Base-by-base conservation (phyloP, 2,888 invertebrate genomes). In the Sclerodermus sp. region DNA sequence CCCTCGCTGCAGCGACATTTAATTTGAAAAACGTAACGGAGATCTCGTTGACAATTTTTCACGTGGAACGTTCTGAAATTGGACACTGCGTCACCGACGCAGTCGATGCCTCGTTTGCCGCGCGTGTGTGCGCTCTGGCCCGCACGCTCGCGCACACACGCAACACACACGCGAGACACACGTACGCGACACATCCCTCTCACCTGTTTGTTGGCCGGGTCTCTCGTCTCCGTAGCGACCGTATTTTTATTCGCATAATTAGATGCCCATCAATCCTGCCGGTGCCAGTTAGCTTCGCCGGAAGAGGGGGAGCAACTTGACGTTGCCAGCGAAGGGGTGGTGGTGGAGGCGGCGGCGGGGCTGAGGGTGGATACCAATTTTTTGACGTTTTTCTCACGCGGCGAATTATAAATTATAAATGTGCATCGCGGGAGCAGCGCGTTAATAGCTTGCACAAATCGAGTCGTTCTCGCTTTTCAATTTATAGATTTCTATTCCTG, bases 201-300 rank as follows among this genome's bases (percentile, higher is more conserved):
- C 37, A 30, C 45, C 13, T 42, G 42, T 36, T 31, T 17, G 44
- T 6, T 37, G 13, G 16, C 29, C 39, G n/a, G 3, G 14, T 18
- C 36, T 34, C 42, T 12, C 18, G 40, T 32, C 41, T 51, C 42
- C 49, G 45, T 47, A 46, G 47, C 46, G 53, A 42, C 46, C 55
- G 58, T 63, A 67, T 66, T 69, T 70, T 69, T 66, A 64, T 62
- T 63, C 65, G 58, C 64, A 65, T 71, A 71, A 72, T 71, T 71
- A 72, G 67, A 66, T 67, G 62, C 58, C 66, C 71, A 71, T 72
- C 71, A 70, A 72, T 70, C 67, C 60, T 66, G 56, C 52, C 57
- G 64, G 55, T 60, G 61, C 50, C 61, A 59, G 60, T 52, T 44
- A 45, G 44, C 46, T 38, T 37, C 45, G 44, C 34, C 44, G 30